These are phyloP conservation scores for Deilephila porcellus DNA, from an alignment of 2,888 invertebrate species.

Conservation along the genomic window DNA sequence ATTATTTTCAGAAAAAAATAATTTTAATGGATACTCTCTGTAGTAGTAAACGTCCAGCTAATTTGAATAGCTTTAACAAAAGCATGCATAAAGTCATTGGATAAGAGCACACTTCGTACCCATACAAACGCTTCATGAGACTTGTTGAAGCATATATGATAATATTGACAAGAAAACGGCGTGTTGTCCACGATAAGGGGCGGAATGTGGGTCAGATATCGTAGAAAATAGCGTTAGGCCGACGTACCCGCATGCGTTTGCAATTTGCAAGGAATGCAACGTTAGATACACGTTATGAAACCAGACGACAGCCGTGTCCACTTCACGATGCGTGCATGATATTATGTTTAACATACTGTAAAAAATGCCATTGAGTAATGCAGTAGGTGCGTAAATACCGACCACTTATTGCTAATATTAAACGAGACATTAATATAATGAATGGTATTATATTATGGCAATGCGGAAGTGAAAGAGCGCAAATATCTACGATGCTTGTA, in stretches of 20 bases:
- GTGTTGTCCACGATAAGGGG: slow-evolving; percentile 58
- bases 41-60: not conserved
- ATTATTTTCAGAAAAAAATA: too few species aligned
- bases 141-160: slow-evolving; percentile 40
- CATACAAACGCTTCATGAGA: slow-evolving; percentile 26
- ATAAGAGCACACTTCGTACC: too few species aligned
- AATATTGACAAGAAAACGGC: slow-evolving; percentile 59
- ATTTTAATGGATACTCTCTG: not conserved
- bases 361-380: too few species aligned
- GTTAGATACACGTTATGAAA: slow-evolving; percentile 59
- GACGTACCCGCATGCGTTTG: slow-evolving; percentile 47
- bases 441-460: too few species aligned
- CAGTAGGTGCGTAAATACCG: too few species aligned
- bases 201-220: slow-evolving; percentile 70
- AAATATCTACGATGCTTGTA: too few species aligned
- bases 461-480: too few species aligned
- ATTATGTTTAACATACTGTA: too few species aligned
- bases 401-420: too few species aligned
- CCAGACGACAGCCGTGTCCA: slow-evolving; percentile 37
- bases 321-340: too few species aligned
- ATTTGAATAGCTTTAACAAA: not conserved
- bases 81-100: not conserved
- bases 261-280: slow-evolving; percentile 53
- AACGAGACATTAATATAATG: too few species aligned
- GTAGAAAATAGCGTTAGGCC: slow-evolving; percentile 58